Conservation (phyloP, 1,140 invertebrate species). For the Drosophila nannoptera region DNA sequence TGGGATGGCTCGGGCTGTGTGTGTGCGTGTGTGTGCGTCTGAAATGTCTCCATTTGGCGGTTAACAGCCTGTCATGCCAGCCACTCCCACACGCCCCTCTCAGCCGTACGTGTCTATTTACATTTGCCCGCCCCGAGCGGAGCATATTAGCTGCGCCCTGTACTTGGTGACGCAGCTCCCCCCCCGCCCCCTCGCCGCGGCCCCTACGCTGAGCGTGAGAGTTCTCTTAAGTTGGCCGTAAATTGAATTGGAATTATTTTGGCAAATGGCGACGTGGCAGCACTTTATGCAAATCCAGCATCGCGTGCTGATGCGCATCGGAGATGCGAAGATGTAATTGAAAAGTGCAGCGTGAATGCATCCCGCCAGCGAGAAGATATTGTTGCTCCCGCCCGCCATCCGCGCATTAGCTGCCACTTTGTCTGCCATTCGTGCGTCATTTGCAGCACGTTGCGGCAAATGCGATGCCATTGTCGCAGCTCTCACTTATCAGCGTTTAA, state of each 20-base stretch:
- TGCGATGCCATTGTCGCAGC: not conserved
- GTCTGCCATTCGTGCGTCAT: constrained; percentile 27
- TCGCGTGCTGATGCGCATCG: not conserved
- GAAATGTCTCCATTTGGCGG: constrained; percentile 44
- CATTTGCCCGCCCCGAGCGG: constrained; percentile 12
- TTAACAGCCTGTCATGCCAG: not conserved
- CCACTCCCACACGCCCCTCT: no score
- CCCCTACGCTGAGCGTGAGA: not conserved
- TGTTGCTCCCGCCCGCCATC: constrained; percentile 3
- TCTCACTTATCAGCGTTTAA: constrained; percentile 51
- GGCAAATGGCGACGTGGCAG: constrained; percentile 42
- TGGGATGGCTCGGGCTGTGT: constrained; percentile 12
- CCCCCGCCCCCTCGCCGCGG: no score
- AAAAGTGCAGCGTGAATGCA: constrained; percentile 19
- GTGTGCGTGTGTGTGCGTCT: constrained; percentile 24
- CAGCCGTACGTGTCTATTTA: constrained; percentile 47
- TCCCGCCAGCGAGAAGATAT: constrained; percentile 1
- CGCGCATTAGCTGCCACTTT: constrained; percentile 21
- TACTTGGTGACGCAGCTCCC: no score
- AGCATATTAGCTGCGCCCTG: no score
- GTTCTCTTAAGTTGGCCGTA: constrained; percentile 36
- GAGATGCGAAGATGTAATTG: constrained; percentile 19
- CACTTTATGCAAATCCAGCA: constrained; percentile 57
- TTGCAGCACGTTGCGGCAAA: constrained; percentile 18
- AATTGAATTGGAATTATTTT: constrained; percentile 66